Percentiles rank a stretch among this genome's conserved stretches.
Evolutionary conservation across 1,140 invertebrate genomes (phyloP).

Genomic region (Ostrea edulis): DNA sequence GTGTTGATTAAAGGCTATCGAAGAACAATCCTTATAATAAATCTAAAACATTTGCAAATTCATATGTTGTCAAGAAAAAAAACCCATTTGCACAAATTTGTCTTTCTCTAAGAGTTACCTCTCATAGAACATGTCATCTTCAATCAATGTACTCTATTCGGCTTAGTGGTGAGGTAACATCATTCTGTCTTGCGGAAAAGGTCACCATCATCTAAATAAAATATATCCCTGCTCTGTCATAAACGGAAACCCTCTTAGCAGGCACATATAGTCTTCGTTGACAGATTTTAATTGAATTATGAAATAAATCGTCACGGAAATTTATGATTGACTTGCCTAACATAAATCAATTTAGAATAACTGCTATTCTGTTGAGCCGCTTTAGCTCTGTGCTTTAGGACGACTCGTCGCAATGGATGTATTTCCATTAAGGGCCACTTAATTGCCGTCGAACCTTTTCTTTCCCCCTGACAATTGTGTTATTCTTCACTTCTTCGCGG

Average conservation of each 20-base stretch:
- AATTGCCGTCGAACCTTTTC: not conserved
- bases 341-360: slow-evolving; percentile 26
- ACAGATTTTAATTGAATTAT: slow-evolving; percentile 17
- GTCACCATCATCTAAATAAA: not conserved
- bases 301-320: not conserved
- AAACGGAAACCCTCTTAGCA: slow-evolving; percentile 1
- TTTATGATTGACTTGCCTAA: not conserved
- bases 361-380: not conserved
- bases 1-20: no score
- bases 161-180: not conserved
- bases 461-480: not conserved
- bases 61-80: not conserved
- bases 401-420: not conserved
- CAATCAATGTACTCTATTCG: not conserved
- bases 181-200: not conserved
- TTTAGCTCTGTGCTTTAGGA: not conserved
- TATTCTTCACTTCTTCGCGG: not conserved
- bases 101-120: not conserved
- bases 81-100: not conserved
- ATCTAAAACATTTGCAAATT: no score
- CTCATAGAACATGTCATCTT: not conserved
- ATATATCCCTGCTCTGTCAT: not conserved
- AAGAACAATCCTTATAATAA: no score
- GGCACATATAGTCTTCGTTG: not conserved
- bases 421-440: slow-evolving; percentile 8